phyloP scores from a whole-genome alignment of 2,888 invertebrate species.

The Chrysomela aeneicollis region DNA sequence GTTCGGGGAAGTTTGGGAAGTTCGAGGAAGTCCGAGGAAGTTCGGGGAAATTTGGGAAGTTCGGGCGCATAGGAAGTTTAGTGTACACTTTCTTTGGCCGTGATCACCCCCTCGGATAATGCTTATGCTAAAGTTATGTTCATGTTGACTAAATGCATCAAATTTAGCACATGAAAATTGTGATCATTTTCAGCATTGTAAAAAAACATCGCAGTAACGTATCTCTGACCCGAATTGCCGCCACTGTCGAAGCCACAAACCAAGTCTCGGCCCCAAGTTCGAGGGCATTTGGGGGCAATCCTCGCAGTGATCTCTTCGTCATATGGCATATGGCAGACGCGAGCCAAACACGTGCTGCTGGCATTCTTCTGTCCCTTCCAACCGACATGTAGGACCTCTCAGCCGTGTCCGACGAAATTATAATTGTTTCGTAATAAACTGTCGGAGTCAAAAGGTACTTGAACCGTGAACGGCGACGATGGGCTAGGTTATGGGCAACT shows the following conservation, averaged over 20 bases:
- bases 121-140: too few relatives aligned
- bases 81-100: too few relatives aligned
- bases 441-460: constrained; percentile 25
- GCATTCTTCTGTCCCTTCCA: constrained; percentile 31
- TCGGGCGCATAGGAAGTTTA: too few relatives aligned
- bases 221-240: neutral
- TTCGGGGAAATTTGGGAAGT: too few relatives aligned
- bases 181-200: too few relatives aligned
- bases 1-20: too few relatives aligned
- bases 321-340: constrained; percentile 47
- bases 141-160: too few relatives aligned
- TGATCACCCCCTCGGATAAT: too few relatives aligned
- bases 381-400: constrained; percentile 43
- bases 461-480: constrained; percentile 22
- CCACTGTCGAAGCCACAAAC: neutral
- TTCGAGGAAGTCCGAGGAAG: too few relatives aligned
- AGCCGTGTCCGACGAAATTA: constrained; percentile 40
- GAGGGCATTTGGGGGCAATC: constrained; percentile 16
- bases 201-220: too few relatives aligned
- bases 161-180: too few relatives aligned
- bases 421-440: constrained; percentile 35
- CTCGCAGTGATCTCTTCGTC: constrained; percentile 33
- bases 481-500: neutral
- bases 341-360: constrained; percentile 47
- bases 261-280: neutral